Conservation (phyloP, 2,797 vertebrate species). For the Eleutherodactylus coqui region DNA sequence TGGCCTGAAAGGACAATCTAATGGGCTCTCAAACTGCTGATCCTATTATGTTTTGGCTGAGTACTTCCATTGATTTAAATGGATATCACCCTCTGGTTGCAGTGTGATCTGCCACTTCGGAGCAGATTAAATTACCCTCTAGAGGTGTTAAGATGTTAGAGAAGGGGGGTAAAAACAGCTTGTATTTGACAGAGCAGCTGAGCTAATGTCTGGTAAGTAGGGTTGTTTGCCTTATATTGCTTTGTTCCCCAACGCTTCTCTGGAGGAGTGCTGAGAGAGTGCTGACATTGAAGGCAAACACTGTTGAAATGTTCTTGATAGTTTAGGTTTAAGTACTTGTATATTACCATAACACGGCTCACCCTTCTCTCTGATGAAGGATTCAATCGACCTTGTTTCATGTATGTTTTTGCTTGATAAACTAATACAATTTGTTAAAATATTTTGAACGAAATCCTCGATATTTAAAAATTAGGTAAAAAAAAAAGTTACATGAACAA, state of each 20-base stretch:
- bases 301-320: slow-evolving; percentile 74
- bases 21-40: slow-evolving; percentile 26
- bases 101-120: slow-evolving; percentile 40
- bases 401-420: background rate
- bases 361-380: slow-evolving; percentile 60
- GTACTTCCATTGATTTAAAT: slow-evolving; percentile 44
- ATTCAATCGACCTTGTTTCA: background rate
- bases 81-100: slow-evolving; percentile 29
- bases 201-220: slow-evolving; percentile 66
- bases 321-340: slow-evolving; percentile 74
- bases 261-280: slow-evolving; percentile 74
- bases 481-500: no score
- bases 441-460: background rate
- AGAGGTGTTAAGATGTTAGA: slow-evolving; percentile 60
- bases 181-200: slow-evolving; percentile 64
- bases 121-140: slow-evolving; percentile 46
- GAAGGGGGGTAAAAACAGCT: slow-evolving; percentile 41
- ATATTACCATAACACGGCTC: slow-evolving; percentile 72
- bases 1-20: slow-evolving; percentile 19
- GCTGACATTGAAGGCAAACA: slow-evolving; percentile 73
- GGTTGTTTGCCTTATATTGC: slow-evolving; percentile 66
- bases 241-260: slow-evolving; percentile 67
- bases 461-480: no score
- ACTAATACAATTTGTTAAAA: background rate
- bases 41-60: slow-evolving; percentile 43